Evolutionary conservation across 2,888 invertebrate species (phyloP).

Genomic region (Caenorhabditis plicata): DNA sequence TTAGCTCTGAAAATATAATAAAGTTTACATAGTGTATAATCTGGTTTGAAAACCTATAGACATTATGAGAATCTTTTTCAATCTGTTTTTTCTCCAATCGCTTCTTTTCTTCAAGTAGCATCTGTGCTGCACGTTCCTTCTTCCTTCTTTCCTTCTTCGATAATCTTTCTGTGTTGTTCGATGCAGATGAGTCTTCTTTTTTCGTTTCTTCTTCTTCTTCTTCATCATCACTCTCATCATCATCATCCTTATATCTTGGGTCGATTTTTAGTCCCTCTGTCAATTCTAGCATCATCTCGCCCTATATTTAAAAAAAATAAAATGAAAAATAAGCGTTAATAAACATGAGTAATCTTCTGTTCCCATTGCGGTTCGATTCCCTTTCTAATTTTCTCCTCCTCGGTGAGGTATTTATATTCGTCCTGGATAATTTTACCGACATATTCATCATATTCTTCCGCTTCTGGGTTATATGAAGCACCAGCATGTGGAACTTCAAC

Average conservation of each 20-base stretch:
- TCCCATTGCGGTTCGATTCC: conserved; percentile 33
- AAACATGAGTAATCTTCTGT: conserved; percentile 13
- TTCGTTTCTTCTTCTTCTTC: conserved; percentile 1
- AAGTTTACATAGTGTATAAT: neutral
- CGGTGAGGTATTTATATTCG: conserved; percentile 25
- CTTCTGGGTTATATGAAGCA: conserved; percentile 44
- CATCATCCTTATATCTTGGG: conserved; percentile 29
- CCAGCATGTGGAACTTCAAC: conserved; percentile 28
- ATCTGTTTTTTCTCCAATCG: conserved; percentile 21
- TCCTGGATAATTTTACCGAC: conserved; percentile 24
- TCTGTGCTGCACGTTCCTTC: conserved; percentile 17
- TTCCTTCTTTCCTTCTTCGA: conserved; percentile 31
- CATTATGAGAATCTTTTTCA: conserved; percentile 25
- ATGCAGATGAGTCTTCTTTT: too few species aligned
- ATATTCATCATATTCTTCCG: conserved; percentile 34
- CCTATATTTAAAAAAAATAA: conserved; percentile 1
- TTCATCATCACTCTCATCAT: conserved; percentile 9
- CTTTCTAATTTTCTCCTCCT: conserved; percentile 16
- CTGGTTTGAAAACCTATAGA: conserved; percentile 11
- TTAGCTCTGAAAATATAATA: conserved; percentile 27
- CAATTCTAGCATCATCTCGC: conserved; percentile 29
- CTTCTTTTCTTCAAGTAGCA: conserved; percentile 27
- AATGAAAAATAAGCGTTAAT: neutral
- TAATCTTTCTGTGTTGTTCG: conserved; percentile 10
- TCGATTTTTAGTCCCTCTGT: conserved; percentile 33